phyloP scores from a whole-genome alignment of 2,797 vertebrate genomes.

The Crocodylus rhombifer region DNA sequence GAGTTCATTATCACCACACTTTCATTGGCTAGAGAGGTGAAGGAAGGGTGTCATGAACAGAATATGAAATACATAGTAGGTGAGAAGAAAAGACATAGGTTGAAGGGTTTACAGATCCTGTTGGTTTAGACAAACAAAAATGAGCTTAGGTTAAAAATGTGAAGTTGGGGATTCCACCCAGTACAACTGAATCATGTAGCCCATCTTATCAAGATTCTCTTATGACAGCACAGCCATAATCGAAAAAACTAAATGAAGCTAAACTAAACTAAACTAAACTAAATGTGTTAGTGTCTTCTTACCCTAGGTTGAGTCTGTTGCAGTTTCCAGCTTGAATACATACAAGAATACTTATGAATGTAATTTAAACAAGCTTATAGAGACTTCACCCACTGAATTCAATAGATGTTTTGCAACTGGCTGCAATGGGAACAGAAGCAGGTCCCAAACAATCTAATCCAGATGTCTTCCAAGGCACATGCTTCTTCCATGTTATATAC shows the following conservation, averaged over 20 bases:
- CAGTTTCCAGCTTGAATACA: background rate
- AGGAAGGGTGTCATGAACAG: background rate
- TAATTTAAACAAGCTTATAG: background rate
- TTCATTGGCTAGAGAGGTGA: slow-evolving; percentile 1
- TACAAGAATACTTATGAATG: background rate
- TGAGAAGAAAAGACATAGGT: too few species aligned
- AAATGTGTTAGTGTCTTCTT: background rate
- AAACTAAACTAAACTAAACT: too few species aligned
- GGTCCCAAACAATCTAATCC: background rate
- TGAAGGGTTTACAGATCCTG: background rate
- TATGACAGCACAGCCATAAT: background rate
- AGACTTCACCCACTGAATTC: background rate
- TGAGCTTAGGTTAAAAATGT: background rate
- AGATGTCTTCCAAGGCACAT: background rate
- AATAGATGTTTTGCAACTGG: background rate
- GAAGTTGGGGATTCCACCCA: background rate
- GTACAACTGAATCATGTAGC: background rate
- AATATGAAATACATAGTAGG: slow-evolving; percentile 12
- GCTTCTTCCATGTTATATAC: too few species aligned
- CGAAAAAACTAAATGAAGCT: background rate
- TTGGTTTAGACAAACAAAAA: background rate
- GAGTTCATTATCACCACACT: slow-evolving; percentile 15
- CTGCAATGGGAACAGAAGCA: background rate
- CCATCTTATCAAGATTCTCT: background rate
- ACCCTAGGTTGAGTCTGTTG: background rate